These are phyloP conservation scores for Danaus melanippus DNA, from an alignment of 1,140 invertebrate species.

Conservation along the genomic window DNA sequence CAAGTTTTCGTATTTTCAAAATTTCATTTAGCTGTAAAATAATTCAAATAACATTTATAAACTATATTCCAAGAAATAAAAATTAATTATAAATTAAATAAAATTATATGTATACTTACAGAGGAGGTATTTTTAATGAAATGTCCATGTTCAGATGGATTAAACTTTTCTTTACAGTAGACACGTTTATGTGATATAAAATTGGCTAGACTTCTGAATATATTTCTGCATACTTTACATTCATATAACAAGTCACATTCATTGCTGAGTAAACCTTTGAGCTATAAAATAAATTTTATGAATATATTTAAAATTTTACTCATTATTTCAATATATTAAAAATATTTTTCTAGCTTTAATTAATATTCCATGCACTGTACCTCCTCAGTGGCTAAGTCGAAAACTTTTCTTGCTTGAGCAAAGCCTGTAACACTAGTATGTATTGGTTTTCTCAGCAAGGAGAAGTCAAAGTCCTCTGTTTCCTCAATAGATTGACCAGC, in stretches of 20 bases:
- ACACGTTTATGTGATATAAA: constrained; percentile 88
- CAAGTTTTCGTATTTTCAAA: constrained; percentile 52
- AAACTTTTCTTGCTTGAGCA: constrained; percentile 74
- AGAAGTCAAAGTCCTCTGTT: constrained; percentile 68
- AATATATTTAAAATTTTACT: too few relatives aligned
- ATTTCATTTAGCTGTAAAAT: constrained; percentile 54
- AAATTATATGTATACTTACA: constrained; percentile 60
- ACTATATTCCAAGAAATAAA: not conserved
- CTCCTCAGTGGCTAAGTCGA: constrained; percentile 76
- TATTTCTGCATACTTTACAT: constrained; percentile 86
- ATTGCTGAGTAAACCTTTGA: constrained; percentile 78
- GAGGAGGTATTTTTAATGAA: constrained; percentile 61
- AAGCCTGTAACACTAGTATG: constrained; percentile 75
- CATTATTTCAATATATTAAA: too few relatives aligned
- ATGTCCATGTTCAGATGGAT: constrained; percentile 55
- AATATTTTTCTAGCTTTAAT: too few relatives aligned
- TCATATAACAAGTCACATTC: constrained; percentile 90
- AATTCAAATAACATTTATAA: constrained; percentile 7
- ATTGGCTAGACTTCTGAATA: constrained; percentile 87
- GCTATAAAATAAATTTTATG: constrained; percentile 63
- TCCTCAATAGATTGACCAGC: constrained; percentile 41
- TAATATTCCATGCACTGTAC: constrained; percentile 37
- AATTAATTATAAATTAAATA: constrained; percentile 5
- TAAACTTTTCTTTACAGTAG: constrained; percentile 78
- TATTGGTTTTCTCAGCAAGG: constrained; percentile 76